Conservation (phyloP, 2,797 vertebrate species). For the Todus mexicanus region DNA sequence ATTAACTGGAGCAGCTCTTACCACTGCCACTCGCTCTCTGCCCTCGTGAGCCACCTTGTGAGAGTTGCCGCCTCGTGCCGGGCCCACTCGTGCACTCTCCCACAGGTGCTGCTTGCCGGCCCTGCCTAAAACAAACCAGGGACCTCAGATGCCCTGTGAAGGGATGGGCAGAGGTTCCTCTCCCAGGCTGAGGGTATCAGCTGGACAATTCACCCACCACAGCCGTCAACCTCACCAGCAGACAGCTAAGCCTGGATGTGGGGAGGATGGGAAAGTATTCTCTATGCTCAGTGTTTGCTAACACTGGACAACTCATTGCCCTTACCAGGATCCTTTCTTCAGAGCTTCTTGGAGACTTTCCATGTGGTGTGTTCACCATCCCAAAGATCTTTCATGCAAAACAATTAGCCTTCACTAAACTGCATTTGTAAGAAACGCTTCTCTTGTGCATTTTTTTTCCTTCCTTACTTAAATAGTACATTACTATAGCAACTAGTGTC, state of each 20-base stretch:
- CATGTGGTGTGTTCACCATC: rapidly evolving
- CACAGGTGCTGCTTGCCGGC: not conserved
- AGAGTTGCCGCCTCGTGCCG: no score
- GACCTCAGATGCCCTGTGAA: rapidly evolving
- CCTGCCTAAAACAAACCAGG: not conserved
- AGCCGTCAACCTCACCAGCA: rapidly evolving
- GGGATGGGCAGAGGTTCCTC: not conserved
- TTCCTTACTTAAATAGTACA: constrained; percentile 51
- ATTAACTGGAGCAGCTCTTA: no score
- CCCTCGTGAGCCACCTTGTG: no score
- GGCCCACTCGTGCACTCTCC: no score
- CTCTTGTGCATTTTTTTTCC: not conserved
- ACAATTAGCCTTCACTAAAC: not conserved
- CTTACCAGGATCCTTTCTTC: not conserved
- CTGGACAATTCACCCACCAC: not conserved
- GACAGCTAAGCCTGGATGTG: not conserved
- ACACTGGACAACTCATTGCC: rapidly evolving
- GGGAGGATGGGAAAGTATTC: not conserved
- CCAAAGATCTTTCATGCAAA: not conserved
- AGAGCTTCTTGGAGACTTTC: not conserved
- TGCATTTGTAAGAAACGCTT: constrained; percentile 1
- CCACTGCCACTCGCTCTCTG: no score
- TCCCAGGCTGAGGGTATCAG: not conserved
- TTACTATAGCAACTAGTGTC: constrained; percentile 61
- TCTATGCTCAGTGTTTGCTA: rapidly evolving